Conservation (phyloP, 2,888 invertebrate species). For the Tenthredo amoena region DNA sequence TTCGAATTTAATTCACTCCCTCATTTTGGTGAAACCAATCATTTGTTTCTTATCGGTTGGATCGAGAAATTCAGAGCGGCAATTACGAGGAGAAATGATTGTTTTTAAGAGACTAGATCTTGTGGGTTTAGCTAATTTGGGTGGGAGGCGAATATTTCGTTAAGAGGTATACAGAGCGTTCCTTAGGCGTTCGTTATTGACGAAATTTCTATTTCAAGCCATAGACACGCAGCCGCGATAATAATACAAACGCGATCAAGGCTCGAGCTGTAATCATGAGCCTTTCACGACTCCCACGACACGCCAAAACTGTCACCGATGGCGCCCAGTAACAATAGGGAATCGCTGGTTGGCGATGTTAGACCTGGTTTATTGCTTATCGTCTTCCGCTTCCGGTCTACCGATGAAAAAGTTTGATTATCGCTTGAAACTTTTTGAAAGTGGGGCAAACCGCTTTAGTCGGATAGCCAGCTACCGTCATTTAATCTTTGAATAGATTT, state of each 20-base stretch:
- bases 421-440: conserved; percentile 32
- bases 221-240: conserved; percentile 51
- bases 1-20: background rate
- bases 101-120: background rate
- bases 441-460: background rate
- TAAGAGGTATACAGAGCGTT: background rate
- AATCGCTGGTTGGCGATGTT: conserved; percentile 35
- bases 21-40: background rate
- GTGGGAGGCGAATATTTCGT: conserved; percentile 30
- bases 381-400: conserved; percentile 47
- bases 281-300: conserved; percentile 49
- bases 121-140: background rate
- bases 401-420: conserved; percentile 51
- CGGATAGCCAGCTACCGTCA: conserved; percentile 6
- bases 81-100: conserved; percentile 23
- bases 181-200: conserved; percentile 29
- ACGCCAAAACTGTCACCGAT: conserved; percentile 52
- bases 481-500: conserved; percentile 27
- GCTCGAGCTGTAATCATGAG: conserved; percentile 50
- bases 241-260: conserved; percentile 48
- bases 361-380: conserved; percentile 49
- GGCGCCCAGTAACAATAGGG: conserved; percentile 42
- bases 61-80: conserved; percentile 6
- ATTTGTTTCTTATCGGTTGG: background rate
- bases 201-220: conserved; percentile 49